phyloP scores from a whole-genome alignment of 2,113 vertebrate genomes.

The Struthio camelus region DNA sequence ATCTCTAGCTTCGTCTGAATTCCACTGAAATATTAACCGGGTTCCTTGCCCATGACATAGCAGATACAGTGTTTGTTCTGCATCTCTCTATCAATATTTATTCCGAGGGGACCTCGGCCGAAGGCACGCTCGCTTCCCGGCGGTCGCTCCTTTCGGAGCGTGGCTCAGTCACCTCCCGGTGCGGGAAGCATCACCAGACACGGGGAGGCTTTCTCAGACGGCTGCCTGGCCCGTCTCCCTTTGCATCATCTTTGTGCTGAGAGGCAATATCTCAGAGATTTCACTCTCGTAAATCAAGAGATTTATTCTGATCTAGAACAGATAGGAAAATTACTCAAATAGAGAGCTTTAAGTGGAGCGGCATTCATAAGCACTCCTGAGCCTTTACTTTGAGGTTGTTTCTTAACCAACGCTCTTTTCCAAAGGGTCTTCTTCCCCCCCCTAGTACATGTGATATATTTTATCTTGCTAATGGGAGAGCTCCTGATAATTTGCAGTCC shows the following conservation, averaged over 20 bases:
- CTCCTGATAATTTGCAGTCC: accelerated
- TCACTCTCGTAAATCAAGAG: not conserved
- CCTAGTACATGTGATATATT: accelerated
- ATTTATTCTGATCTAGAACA: accelerated
- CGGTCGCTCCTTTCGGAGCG: not conserved
- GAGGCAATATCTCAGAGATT: accelerated
- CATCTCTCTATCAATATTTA: not conserved
- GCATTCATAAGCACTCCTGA: accelerated
- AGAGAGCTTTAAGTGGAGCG: not conserved
- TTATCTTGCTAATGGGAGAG: not conserved
- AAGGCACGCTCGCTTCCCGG: conserved; percentile 11
- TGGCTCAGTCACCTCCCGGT: not conserved
- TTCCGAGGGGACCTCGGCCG: not conserved
- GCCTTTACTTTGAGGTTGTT: not conserved
- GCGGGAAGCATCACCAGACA: not conserved
- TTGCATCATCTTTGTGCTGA: not conserved
- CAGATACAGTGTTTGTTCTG: not conserved
- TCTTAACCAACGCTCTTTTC: not conserved
- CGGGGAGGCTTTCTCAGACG: not conserved
- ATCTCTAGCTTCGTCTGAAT: conserved; percentile 36
- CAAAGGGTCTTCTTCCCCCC: not conserved
- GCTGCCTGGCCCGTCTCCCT: not conserved
- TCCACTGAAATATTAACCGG: conserved; percentile 60
- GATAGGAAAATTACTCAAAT: accelerated
- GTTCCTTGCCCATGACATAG: not conserved